Percentiles rank a stretch among this genome's conserved stretches.
Conservation (phyloP, 2,113 vertebrate species). For the Urocolius indicus region DNA sequence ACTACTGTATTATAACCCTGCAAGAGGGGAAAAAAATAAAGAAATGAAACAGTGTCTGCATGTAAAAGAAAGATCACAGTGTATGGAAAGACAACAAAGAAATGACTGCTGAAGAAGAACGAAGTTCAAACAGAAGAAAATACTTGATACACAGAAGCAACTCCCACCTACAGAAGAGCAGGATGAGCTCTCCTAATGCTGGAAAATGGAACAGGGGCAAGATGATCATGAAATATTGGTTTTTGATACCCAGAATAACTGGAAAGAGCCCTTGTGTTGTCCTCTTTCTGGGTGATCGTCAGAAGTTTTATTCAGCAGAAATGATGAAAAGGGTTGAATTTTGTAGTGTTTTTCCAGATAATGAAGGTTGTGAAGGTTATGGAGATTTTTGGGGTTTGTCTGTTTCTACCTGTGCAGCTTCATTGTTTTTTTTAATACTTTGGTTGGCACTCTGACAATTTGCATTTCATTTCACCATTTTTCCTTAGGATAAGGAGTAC, state of each 20-base stretch:
- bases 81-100: background rate
- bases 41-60: background rate
- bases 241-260: background rate
- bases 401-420: background rate
- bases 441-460: background rate
- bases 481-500: background rate
- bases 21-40: background rate
- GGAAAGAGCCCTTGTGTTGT: background rate
- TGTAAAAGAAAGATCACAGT: background rate
- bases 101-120: background rate
- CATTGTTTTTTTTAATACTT: background rate
- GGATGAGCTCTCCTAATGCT: background rate
- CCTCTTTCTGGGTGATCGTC: background rate
- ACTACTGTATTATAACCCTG: background rate
- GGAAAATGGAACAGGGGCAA: background rate
- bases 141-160: background rate
- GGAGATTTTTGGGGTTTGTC: background rate
- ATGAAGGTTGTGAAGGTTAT: background rate
- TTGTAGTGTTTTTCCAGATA: background rate
- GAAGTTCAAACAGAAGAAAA: background rate
- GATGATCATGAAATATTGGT: background rate
- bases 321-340: background rate
- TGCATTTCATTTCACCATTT: background rate
- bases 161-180: background rate
- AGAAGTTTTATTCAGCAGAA: background rate